Evolutionary conservation across 2,113 vertebrate genomes (phyloP).

Genomic region (Phocoena sinus): DNA sequence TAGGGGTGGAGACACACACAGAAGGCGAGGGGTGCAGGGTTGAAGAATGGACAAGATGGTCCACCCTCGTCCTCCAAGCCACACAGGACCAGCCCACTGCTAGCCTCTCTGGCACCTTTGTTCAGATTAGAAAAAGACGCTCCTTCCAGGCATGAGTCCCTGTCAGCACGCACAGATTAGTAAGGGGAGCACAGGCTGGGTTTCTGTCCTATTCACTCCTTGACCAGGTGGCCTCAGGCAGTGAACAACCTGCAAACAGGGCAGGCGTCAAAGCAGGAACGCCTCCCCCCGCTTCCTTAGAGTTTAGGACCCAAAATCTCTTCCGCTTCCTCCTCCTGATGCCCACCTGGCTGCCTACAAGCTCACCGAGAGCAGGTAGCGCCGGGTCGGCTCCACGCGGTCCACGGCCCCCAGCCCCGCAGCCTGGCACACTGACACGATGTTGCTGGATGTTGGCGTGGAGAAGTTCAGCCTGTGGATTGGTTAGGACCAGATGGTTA

Average conservation of each 20-base stretch:
- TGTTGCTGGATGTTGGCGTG: slow-evolving; percentile 89
- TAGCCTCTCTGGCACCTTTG: not conserved
- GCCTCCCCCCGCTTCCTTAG: not conserved
- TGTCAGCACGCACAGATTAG: not conserved
- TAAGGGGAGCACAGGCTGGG: not conserved
- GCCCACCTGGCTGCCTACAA: not conserved
- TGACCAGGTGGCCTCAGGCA: not conserved
- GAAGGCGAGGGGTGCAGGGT: not conserved
- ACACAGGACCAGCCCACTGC: not conserved
- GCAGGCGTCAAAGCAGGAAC: not conserved
- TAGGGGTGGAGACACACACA: slow-evolving; percentile 13
- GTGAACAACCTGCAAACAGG: not conserved
- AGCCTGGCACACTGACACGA: slow-evolving; percentile 89
- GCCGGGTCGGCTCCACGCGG: slow-evolving; percentile 86
- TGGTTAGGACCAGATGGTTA: not conserved
- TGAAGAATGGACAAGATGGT: not conserved
- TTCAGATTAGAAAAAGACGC: not conserved
- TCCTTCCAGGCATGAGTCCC: not conserved
- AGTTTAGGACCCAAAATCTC: not conserved
- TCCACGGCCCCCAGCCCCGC: slow-evolving; percentile 82
- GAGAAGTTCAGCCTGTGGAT: slow-evolving; percentile 90
- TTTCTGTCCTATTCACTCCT: not conserved
- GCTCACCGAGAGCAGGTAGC: slow-evolving; percentile 88
- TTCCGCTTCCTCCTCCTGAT: not conserved
- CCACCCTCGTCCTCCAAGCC: not conserved